Conservation (phyloP, 2,113 vertebrate species). For the Dipodomys merriami region DNA sequence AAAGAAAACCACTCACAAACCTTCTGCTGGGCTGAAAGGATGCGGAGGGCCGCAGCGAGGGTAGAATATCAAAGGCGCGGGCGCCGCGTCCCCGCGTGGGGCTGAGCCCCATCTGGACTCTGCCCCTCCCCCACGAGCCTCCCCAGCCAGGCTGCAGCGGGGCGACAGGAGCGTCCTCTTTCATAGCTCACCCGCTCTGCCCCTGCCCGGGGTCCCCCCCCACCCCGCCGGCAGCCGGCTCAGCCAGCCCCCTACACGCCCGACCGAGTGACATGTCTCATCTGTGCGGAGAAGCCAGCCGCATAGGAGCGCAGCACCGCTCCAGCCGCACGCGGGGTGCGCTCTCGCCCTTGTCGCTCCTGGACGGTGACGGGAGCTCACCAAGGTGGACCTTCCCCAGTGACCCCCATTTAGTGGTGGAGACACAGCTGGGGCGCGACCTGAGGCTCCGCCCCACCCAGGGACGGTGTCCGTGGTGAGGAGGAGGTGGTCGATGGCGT, state of each 20-base stretch:
- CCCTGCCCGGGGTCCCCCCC: accelerated
- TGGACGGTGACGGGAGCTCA: accelerated
- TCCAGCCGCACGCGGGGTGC: neutral
- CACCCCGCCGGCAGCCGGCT: neutral
- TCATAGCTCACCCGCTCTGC: conserved; percentile 29
- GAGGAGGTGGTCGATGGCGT: no score
- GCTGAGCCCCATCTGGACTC: conserved; percentile 65
- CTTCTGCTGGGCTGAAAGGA: conserved; percentile 29
- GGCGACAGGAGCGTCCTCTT: neutral
- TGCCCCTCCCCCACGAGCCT: neutral
- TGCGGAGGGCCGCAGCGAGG: conserved; percentile 37
- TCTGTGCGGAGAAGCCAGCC: neutral
- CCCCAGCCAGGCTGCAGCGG: neutral
- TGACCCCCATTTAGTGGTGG: accelerated
- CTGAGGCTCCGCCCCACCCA: no score
- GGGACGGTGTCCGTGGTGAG: no score
- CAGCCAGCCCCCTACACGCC: neutral
- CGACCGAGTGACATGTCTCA: neutral
- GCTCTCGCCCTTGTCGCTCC: neutral
- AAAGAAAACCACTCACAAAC: neutral
- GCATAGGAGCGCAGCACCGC: accelerated
- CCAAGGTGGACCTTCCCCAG: accelerated
- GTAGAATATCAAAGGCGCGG: conserved; percentile 65
- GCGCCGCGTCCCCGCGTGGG: neutral
- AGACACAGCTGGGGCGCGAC: accelerated